These are phyloP conservation scores for Mesaphorura yosii DNA, from an alignment of 1,140 invertebrate genomes.

Conservation along the genomic window DNA sequence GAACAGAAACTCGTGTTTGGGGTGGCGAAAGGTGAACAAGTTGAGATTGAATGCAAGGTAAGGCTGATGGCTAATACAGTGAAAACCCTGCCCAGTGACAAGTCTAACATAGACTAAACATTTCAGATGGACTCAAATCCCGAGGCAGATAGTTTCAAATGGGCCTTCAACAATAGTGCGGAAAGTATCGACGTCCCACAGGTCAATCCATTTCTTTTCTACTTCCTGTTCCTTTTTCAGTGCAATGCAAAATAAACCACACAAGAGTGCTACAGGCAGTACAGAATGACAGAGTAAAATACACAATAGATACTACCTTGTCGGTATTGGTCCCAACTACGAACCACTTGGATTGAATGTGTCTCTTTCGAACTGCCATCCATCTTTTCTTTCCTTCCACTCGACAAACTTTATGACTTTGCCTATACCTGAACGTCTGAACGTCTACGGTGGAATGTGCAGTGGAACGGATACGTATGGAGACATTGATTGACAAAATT, in stretches of 20 bases:
- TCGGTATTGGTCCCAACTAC: background rate
- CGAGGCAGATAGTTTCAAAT: constrained; percentile 65
- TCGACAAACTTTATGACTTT: too few relatives aligned
- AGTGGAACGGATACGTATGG: too few relatives aligned
- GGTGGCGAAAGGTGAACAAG: constrained; percentile 68
- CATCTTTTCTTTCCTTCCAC: background rate
- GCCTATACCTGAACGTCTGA: too few relatives aligned
- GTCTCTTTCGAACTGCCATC: background rate
- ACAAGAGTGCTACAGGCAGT: too few relatives aligned
- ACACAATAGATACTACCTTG: too few relatives aligned
- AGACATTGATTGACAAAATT: too few relatives aligned
- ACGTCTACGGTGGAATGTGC: too few relatives aligned
- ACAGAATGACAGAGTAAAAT: too few relatives aligned
- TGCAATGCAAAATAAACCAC: background rate
- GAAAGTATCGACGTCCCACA: constrained; percentile 62
- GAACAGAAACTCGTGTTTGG: constrained; percentile 70
- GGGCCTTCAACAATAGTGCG: constrained; percentile 80
- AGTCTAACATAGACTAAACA: too few relatives aligned
- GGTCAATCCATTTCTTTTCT: constrained; percentile 14
- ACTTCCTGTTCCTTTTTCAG: constrained; percentile 1
- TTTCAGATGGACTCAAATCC: constrained; percentile 80
- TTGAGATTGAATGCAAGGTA: constrained; percentile 66
- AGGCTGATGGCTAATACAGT: too few relatives aligned
- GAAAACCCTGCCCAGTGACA: too few relatives aligned
- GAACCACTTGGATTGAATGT: constrained; percentile 4